Base-by-base conservation (phyloP, 2,888 invertebrate species). In the Deroplatys truncata region DNA sequence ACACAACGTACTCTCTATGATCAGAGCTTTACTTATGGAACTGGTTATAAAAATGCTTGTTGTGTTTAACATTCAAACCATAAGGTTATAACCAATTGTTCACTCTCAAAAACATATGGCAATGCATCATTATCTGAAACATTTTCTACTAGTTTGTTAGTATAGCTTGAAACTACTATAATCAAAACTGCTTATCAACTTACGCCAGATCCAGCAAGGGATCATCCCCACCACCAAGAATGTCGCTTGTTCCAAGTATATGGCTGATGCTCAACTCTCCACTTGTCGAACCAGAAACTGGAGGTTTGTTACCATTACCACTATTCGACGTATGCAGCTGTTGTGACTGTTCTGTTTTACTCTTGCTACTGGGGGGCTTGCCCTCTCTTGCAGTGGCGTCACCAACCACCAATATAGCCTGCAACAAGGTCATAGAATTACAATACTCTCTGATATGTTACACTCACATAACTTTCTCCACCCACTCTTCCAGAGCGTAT, bases 191-290 rank as follows among this genome's bases (percentile, higher is more conserved):
- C 3, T 20, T 10, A 84, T 84, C 20, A 16, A 91, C 92, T 92
- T 91, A 93, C 93, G 93, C 95, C 90, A 97, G 94, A 92, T 97
- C 97, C 89, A 97, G 94, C 92, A 96, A 96, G 13, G 96, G 95
- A 92, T 98, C 97, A 90, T 97, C 97, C 28, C 95, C 95, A 83
- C 96, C 96, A 56, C 95, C 95, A 31, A 96, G 93, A 90, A 97
- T 96, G 92, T 96, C 97, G 92, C 97, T 98, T 0, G 98, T 98
- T 84, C 98, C 98, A 83, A 98, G 94, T 92, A 98, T 98, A 92
- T 98, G 98, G 90, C 97, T 96, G 89, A 96, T 95, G 91, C 95
- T 98, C 31, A 98, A 94, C 93, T 98, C 98, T 90, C 92, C 89
- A 31, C 89, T 91, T 88, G 87, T 91, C 90, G 87, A 91, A 90